A percentile compares a stretch with the other conserved stretches of the same genome.
phyloP scores from a whole-genome alignment of 2,797 vertebrate species.

The Sebastiscus tertius region DNA sequence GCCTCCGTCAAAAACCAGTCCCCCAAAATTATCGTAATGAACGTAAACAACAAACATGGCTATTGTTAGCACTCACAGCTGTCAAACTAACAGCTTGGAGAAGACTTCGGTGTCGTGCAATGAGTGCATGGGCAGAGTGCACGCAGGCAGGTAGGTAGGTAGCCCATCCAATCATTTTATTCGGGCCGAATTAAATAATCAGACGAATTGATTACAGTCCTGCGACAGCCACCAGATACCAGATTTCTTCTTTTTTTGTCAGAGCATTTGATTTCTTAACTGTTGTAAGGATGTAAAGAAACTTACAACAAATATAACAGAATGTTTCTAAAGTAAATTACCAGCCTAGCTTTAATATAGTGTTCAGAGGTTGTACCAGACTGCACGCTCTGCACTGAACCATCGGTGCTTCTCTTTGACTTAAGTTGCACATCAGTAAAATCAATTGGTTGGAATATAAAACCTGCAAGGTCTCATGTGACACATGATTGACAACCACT shows the following conservation, averaged over 20 bases:
- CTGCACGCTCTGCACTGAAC: not conserved
- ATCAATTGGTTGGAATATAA: not conserved
- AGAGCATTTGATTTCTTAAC: not conserved
- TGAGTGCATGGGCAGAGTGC: too few species aligned
- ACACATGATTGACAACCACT: not conserved
- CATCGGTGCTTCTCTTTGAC: not conserved
- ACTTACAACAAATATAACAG: not conserved
- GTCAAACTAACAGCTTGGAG: too few species aligned
- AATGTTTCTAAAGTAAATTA: not conserved
- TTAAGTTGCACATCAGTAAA: not conserved
- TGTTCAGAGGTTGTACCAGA: not conserved
- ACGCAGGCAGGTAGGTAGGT: too few species aligned
- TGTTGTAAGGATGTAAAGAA: not conserved
- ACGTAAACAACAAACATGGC: too few species aligned
- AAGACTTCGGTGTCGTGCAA: too few species aligned
- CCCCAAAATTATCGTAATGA: too few species aligned
- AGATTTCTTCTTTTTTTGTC: not conserved
- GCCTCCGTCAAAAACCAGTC: accelerated
- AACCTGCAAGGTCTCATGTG: not conserved
- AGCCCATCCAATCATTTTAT: too few species aligned
- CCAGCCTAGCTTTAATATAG: not conserved
- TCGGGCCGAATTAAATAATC: accelerated
- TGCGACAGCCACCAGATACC: too few species aligned
- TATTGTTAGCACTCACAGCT: too few species aligned
- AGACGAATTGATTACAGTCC: too few species aligned